These are phyloP conservation scores for Aradophagus sp. DNA, from an alignment of 1,140 invertebrate species.

Conservation along the genomic window DNA sequence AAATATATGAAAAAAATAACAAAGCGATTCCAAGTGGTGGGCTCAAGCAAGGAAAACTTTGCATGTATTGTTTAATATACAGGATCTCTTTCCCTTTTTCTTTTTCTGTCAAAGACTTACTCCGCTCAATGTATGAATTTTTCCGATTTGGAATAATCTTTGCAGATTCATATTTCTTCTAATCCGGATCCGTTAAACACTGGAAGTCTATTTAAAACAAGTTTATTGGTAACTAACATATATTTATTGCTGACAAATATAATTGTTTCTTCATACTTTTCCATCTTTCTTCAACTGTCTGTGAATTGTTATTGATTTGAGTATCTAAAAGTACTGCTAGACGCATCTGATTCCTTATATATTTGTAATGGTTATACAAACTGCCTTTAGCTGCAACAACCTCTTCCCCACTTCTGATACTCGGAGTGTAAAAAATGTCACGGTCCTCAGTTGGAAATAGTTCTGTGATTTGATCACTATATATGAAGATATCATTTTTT, in stretches of 20 bases:
- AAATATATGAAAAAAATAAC: no score
- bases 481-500: neutral
- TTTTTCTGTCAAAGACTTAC: neutral
- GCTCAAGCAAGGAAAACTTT: constrained; percentile 6
- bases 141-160: neutral
- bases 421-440: neutral
- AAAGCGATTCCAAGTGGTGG: constrained; percentile 6
- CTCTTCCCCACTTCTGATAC: neutral
- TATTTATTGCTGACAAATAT: neutral
- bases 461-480: constrained; percentile 4
- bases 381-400: constrained; percentile 1
- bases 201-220: no score
- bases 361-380: constrained; percentile 6
- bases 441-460: neutral
- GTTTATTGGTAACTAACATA: no score
- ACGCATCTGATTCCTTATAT: neutral
- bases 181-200: no score
- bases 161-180: no score
- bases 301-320: neutral
- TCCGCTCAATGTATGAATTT: neutral
- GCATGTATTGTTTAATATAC: neutral
- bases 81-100: constrained; percentile 6
- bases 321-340: neutral
- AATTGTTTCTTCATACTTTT: neutral
- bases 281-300: neutral